phyloP scores from a whole-genome alignment of 2,113 vertebrate species.

The Tachysurus fulvidraco region DNA sequence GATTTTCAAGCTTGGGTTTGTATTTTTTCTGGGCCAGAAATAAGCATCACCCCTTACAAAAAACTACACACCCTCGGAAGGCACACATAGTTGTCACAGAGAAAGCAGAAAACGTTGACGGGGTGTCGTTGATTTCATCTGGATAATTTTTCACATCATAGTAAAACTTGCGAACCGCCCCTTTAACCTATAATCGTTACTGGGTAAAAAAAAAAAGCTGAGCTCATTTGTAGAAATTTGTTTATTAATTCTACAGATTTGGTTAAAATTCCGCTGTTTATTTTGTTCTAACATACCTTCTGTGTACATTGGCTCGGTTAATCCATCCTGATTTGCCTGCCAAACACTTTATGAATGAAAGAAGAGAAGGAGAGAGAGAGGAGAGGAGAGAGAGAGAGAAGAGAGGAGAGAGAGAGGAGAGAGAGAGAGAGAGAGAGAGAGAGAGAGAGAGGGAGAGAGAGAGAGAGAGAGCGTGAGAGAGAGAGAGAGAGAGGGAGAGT shows the following conservation, averaged over 20 bases:
- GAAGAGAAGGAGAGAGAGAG: slow-evolving; percentile 46
- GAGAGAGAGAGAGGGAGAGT: slow-evolving; percentile 35
- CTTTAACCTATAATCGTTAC: neutral
- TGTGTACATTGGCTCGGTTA: neutral
- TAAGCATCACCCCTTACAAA: neutral
- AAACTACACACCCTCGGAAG: neutral
- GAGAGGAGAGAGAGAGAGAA: slow-evolving; percentile 38
- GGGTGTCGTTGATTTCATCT: neutral
- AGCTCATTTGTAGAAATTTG: too few species aligned
- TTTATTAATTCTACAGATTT: neutral
- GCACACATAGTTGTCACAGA: neutral
- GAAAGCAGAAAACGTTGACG: neutral
- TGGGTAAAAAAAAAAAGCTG: too few species aligned
- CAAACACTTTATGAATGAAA: slow-evolving; percentile 23
- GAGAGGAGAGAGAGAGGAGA: slow-evolving; percentile 35
- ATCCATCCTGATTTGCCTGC: slow-evolving; percentile 20
- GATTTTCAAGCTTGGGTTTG: neutral
- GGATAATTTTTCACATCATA: neutral
- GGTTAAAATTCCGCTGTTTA: neutral
- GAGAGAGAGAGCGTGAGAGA: slow-evolving; percentile 40
- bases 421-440: slow-evolving; percentile 40
- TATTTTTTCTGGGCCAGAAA: neutral
- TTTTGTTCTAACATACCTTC: neutral
- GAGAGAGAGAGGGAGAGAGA: slow-evolving; percentile 33
- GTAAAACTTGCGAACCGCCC: neutral